Percentiles rank a stretch among this genome's conserved stretches.
These are phyloP conservation scores for Bucorvus abyssinicus DNA, from an alignment of 2,797 vertebrate species.

Conservation along the genomic window DNA sequence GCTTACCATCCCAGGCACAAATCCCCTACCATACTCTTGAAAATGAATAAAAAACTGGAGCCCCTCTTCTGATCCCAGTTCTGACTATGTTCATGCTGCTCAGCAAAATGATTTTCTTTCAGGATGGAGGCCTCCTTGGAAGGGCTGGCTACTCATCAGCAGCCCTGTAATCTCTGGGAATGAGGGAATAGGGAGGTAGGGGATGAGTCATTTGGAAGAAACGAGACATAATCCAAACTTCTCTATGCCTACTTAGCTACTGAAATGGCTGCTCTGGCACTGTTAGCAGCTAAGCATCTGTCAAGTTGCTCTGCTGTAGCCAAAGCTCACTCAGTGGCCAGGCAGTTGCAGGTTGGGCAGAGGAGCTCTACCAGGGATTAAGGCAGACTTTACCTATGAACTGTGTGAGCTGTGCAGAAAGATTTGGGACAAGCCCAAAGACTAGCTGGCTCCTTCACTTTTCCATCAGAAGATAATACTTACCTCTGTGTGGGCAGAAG, in stretches of 20 bases:
- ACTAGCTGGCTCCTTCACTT: background rate
- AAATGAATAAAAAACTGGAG: background rate
- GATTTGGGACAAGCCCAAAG: background rate
- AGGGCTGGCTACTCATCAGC: background rate
- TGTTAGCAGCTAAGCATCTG: background rate
- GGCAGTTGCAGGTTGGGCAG: background rate
- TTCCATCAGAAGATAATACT: background rate
- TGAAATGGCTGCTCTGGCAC: background rate
- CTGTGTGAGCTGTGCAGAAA: background rate
- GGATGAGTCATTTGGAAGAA: background rate
- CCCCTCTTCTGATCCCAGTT: background rate
- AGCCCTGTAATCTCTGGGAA: background rate
- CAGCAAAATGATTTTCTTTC: background rate
- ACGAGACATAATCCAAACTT: background rate
- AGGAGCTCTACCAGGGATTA: background rate
- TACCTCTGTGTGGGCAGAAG: background rate
- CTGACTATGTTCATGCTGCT: background rate
- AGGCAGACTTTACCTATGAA: background rate
- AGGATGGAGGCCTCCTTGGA: background rate
- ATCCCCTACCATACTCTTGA: background rate
- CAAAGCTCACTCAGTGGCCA: background rate
- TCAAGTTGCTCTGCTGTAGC: background rate
- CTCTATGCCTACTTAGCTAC: background rate
- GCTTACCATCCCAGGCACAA: background rate
- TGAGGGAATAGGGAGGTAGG: background rate